Conservation (phyloP, 2,888 invertebrate genomes). For the Yponomeuta plumbellus region DNA sequence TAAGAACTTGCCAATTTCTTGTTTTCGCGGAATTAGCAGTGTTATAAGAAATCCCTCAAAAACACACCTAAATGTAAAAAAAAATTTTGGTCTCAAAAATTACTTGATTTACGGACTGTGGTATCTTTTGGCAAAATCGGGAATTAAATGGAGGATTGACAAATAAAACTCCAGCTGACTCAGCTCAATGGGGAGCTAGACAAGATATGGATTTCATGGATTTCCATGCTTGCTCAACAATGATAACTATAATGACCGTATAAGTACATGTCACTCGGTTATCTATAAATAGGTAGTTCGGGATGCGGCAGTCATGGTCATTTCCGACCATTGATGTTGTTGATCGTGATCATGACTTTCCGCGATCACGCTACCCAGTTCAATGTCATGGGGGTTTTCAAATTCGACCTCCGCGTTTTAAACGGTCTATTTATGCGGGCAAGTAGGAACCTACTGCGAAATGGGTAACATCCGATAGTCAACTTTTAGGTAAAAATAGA, state of each 20-base stretch:
- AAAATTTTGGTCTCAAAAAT: no score
- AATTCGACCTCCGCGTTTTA: neutral
- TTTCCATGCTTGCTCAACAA: neutral
- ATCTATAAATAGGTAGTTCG: neutral
- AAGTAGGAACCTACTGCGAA: neutral
- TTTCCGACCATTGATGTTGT: neutral
- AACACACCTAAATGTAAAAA: no score
- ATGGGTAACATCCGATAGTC: neutral
- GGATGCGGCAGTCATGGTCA: neutral
- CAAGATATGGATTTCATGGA: no score
- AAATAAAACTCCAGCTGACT: no score
- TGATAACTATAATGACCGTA: neutral
- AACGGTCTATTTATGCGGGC: neutral
- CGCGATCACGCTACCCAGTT: conserved; percentile 1
- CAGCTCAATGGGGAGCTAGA: no score
- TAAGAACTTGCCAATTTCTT: no score
- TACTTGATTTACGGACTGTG: no score
- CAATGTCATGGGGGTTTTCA: conserved; percentile 1
- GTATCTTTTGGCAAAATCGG: no score
- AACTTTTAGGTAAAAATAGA: neutral
- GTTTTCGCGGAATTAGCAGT: no score
- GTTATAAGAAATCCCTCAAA: no score
- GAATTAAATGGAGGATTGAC: no score
- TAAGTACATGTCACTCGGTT: neutral
- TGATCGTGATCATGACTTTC: neutral